These are phyloP conservation scores for Xenotilapia leptura DNA, from an alignment of 2,113 vertebrate genomes.

Conservation along the genomic window DNA sequence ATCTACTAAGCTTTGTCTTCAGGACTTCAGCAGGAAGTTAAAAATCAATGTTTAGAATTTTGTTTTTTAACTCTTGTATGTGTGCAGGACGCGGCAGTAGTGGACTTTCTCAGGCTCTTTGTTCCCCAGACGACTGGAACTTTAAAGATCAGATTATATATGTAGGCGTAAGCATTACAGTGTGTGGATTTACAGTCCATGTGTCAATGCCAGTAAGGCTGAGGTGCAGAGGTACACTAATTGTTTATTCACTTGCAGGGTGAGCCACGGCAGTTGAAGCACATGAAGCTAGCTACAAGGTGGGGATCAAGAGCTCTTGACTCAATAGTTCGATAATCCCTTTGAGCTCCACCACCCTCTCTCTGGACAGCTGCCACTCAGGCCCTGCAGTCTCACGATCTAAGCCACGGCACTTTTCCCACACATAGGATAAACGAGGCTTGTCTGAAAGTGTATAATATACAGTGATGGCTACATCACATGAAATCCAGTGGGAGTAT, in stretches of 20 bases:
- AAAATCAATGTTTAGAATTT: not conserved
- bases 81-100: not conserved
- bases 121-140: constrained; percentile 13
- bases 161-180: constrained; percentile 31
- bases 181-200: constrained; percentile 8
- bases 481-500: not conserved
- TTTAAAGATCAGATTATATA: constrained; percentile 29
- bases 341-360: not conserved
- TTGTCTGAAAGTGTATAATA: not conserved
- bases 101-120: constrained; percentile 42
- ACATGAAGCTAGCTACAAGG: constrained; percentile 12
- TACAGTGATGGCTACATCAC: not conserved
- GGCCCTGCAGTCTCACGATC: not conserved
- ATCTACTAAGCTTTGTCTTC: not conserved
- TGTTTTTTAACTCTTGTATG: not conserved
- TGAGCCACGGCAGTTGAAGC: not conserved
- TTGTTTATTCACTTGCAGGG: not conserved
- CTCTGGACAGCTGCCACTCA: constrained; percentile 34
- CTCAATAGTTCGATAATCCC: constrained; percentile 45
- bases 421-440: not conserved
- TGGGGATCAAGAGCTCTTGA: constrained; percentile 18
- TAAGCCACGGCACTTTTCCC: constrained; percentile 24
- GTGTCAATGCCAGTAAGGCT: not conserved
- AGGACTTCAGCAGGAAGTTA: not conserved
- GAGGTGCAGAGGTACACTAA: not conserved